A percentile compares a stretch with the other conserved stretches of the same genome.
Conservation (phyloP, 2,113 vertebrate species). For the Epinephelus lanceolatus region DNA sequence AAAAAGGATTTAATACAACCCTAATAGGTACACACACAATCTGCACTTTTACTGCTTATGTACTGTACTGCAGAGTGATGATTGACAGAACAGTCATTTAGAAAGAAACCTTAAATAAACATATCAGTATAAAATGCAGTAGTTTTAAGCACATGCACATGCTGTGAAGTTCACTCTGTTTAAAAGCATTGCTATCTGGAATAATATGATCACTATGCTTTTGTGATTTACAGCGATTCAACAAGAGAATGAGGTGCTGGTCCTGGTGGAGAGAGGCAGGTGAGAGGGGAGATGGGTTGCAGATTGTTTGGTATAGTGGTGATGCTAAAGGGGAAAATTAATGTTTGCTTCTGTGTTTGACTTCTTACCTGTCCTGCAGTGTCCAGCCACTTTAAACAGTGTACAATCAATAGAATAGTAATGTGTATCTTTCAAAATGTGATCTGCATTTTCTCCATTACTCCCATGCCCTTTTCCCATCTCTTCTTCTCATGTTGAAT, state of each 20-base stretch:
- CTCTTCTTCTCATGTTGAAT: too few species aligned
- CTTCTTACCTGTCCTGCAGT: not conserved
- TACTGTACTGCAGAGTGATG: too few species aligned
- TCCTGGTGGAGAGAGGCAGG: conserved; percentile 95
- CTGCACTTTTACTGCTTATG: not conserved
- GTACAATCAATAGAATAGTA: not conserved
- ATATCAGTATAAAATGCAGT: not conserved
- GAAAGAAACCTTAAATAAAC: not conserved
- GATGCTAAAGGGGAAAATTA: not conserved
- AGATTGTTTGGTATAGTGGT: not conserved
- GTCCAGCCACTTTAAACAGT: not conserved
- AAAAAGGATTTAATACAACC: too few species aligned
- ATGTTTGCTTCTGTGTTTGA: not conserved
- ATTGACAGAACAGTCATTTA: not conserved
- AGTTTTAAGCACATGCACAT: not conserved
- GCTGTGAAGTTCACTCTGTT: not conserved
- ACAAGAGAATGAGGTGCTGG: conserved; percentile 91
- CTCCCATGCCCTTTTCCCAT: too few species aligned
- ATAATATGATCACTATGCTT: not conserved
- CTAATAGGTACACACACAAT: not conserved
- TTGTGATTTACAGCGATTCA: conserved; percentile 86
- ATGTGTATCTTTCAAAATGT: not conserved
- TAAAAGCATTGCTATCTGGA: not conserved
- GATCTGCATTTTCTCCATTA: not conserved
- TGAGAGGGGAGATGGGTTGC: conserved; percentile 5